Evolutionary conservation across 2,888 invertebrate genomes (phyloP).

Genomic region (Antheraea yamamai): DNA sequence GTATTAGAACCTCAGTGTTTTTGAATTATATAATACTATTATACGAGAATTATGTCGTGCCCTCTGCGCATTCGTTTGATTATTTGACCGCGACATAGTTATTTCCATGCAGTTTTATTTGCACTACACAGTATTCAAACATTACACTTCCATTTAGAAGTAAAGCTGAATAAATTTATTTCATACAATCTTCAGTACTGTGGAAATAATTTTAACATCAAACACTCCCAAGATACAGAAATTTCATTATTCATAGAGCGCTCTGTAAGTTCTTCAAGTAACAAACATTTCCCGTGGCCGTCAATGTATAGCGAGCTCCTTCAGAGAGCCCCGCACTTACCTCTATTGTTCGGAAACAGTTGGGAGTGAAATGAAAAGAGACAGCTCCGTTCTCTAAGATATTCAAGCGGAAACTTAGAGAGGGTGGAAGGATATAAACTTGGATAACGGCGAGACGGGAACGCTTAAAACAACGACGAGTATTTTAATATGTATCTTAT

Average conservation of each 20-base stretch:
- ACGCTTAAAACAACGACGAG: neutral
- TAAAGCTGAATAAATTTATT: neutral
- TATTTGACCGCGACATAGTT: no score
- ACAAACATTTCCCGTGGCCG: neutral
- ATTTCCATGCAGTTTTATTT: neutral
- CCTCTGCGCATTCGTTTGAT: no score
- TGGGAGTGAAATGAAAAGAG: slow-evolving; percentile 20
- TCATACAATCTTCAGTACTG: neutral
- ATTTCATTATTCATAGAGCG: neutral
- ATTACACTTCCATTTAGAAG: no score
- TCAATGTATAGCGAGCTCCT: slow-evolving; percentile 17
- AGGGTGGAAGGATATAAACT: slow-evolving; percentile 9
- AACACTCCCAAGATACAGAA: neutral
- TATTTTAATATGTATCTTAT: neutral
- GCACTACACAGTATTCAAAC: neutral
- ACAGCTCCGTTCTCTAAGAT: slow-evolving; percentile 17
- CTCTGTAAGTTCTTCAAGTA: neutral
- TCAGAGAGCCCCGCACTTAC: slow-evolving; percentile 15
- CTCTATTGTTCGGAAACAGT: slow-evolving; percentile 22
- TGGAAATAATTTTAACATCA: neutral
- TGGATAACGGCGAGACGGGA: neutral
- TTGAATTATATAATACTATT: no score
- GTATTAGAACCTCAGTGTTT: no score
- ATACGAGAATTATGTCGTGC: no score
- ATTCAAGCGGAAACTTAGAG: slow-evolving; percentile 19